A percentile compares a stretch with the other conserved stretches of the same genome.
Conservation (phyloP, 2,888 invertebrate species). For the Amphipoea lucens region DNA sequence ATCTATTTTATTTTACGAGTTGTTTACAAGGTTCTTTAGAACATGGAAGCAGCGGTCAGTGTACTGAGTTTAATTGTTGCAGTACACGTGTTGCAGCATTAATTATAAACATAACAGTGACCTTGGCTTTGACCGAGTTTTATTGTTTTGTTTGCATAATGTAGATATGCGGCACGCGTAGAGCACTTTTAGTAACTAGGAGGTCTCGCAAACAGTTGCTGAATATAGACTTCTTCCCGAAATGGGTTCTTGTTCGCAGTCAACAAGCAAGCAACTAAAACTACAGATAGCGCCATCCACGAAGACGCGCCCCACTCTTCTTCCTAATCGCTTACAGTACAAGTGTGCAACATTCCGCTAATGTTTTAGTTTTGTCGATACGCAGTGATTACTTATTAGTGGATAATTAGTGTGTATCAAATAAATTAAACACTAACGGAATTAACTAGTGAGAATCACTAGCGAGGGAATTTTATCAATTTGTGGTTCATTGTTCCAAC, state of each 20-base stretch:
- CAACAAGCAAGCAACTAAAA: background rate
- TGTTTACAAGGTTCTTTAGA: conserved; percentile 14
- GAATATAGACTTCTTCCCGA: background rate
- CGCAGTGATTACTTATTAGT: too few species aligned
- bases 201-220: background rate
- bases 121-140: background rate
- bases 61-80: conserved; percentile 20
- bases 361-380: too few species aligned
- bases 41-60: conserved; percentile 5
- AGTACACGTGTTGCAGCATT: conserved; percentile 7
- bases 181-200: background rate
- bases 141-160: background rate
- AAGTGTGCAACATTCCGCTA: too few species aligned
- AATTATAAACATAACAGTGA: background rate
- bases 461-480: too few species aligned
- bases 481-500: too few species aligned
- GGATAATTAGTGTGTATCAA: too few species aligned
- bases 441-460: too few species aligned
- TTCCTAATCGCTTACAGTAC: too few species aligned
- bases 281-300: background rate
- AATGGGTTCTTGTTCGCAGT: background rate
- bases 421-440: too few species aligned
- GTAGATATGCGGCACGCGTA: background rate
- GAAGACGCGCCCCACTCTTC: too few species aligned
- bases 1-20: conserved; percentile 11